A percentile compares a stretch with the other conserved stretches of the same genome.
Conservation (phyloP, 2,113 vertebrate species). For the Nanorana parkeri region DNA sequence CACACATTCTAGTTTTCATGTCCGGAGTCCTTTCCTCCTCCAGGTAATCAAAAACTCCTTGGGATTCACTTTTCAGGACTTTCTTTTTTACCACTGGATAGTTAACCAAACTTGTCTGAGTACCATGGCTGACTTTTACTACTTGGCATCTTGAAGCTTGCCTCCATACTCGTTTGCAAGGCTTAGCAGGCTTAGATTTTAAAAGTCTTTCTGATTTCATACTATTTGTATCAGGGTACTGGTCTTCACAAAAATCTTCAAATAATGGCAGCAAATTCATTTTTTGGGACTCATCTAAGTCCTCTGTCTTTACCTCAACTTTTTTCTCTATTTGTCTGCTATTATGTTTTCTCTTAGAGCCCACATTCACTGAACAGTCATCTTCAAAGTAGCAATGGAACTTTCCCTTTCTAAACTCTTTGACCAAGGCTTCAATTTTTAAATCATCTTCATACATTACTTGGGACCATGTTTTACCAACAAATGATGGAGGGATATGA, state of each 20-base stretch:
- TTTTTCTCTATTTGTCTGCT: constrained; percentile 36
- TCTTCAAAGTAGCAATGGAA: constrained; percentile 86
- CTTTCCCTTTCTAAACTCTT: constrained; percentile 80
- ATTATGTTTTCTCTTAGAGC: constrained; percentile 62
- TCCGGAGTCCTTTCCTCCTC: constrained; percentile 75
- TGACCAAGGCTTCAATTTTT: constrained; percentile 81
- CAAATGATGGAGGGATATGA: constrained; percentile 85
- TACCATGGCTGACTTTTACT: constrained; percentile 85
- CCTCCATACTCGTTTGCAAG: constrained; percentile 70
- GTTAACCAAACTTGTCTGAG: constrained; percentile 77
- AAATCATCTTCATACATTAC: constrained; percentile 85
- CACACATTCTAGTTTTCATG: constrained; percentile 70
- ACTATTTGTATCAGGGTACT: constrained; percentile 61
- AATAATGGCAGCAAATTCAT: constrained; percentile 66
- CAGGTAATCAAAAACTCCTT: constrained; percentile 35
- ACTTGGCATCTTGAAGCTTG: constrained; percentile 85
- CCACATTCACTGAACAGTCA: constrained; percentile 74
- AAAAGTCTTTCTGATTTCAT: constrained; percentile 61
- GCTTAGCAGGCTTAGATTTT: constrained; percentile 61
- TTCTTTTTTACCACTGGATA: constrained; percentile 75
- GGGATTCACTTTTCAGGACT: constrained; percentile 61
- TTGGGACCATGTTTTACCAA: constrained; percentile 85
- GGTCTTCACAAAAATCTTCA: constrained; percentile 61
- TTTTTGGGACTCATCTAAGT: constrained; percentile 48
- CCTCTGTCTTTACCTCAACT: constrained; percentile 40